Conservation (phyloP, 2,113 vertebrate species). For the Vicugna pacos region DNA sequence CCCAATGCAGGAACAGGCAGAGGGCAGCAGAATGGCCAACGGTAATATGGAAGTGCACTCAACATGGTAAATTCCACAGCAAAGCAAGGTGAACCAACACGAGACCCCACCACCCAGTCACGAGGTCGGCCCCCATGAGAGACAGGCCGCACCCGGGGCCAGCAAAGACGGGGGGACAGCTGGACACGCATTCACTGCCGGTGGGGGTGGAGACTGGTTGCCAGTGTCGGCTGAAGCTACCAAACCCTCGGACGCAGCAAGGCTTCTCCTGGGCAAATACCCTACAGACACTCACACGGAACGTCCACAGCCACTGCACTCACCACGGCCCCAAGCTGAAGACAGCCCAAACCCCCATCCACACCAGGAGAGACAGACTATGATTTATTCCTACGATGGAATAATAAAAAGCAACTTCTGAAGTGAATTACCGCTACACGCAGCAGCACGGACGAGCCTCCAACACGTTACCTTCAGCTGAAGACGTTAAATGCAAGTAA, state of each 20-base stretch:
- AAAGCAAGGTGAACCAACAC: background rate
- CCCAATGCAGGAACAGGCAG: background rate
- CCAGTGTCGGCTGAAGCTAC: background rate
- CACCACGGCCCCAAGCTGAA: fast-evolving
- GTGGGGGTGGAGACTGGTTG: background rate
- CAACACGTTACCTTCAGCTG: background rate
- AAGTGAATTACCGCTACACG: background rate
- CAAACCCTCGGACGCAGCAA: background rate
- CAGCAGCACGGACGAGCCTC: background rate
- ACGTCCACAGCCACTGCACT: background rate
- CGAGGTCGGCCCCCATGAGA: background rate
- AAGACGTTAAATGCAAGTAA: background rate
- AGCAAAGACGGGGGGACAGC: background rate
- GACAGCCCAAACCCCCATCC: background rate
- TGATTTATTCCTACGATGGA: background rate
- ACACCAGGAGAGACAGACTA: background rate
- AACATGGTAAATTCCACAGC: background rate
- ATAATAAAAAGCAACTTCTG: background rate
- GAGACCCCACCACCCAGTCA: background rate
- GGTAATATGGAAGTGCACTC: background rate
- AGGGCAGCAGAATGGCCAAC: background rate
- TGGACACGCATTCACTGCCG: fast-evolving
- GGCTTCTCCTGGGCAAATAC: background rate
- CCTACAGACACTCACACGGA: background rate
- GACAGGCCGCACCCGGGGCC: background rate